A percentile compares a stretch with the other conserved stretches of the same genome.
Evolutionary conservation across 2,113 vertebrate genomes (phyloP).

Genomic region (Phrynocephalus versicolor): DNA sequence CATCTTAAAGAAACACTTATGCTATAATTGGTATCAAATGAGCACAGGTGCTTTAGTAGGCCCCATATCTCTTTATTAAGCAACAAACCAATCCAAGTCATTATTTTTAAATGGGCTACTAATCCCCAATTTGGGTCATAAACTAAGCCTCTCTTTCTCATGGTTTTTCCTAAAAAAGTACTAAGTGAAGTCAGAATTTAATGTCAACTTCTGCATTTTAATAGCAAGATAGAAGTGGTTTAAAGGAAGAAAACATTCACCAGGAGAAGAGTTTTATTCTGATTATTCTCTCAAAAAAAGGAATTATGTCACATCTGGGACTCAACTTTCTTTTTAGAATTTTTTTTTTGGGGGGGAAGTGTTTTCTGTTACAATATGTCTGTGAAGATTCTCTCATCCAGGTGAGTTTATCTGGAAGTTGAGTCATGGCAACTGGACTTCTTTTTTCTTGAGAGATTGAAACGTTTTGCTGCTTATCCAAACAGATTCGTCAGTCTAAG

Average conservation of each 20-base stretch:
- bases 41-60: slow-evolving; percentile 64
- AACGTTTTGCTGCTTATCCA: too few species aligned
- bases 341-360: slow-evolving; percentile 7
- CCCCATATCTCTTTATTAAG: slow-evolving; percentile 75
- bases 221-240: slow-evolving; percentile 42
- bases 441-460: too few species aligned
- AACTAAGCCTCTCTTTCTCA: slow-evolving; percentile 68
- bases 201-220: slow-evolving; percentile 66
- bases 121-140: slow-evolving; percentile 67
- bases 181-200: slow-evolving; percentile 59
- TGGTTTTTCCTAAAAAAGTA: slow-evolving; percentile 72
- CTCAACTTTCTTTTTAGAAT: slow-evolving; percentile 10
- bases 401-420: too few species aligned
- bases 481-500: too few species aligned
- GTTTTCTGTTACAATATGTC: background rate
- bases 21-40: slow-evolving; percentile 58
- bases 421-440: too few species aligned
- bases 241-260: slow-evolving; percentile 15
- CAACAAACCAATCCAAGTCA: slow-evolving; percentile 64
- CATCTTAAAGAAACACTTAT: slow-evolving; percentile 41
- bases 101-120: slow-evolving; percentile 69
- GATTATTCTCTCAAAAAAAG: background rate
- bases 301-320: slow-evolving; percentile 4
- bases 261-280: background rate
- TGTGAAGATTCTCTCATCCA: background rate